These are phyloP conservation scores for Cremastobaeus sp. DNA, from an alignment of 2,888 invertebrate species.

Conservation along the genomic window DNA sequence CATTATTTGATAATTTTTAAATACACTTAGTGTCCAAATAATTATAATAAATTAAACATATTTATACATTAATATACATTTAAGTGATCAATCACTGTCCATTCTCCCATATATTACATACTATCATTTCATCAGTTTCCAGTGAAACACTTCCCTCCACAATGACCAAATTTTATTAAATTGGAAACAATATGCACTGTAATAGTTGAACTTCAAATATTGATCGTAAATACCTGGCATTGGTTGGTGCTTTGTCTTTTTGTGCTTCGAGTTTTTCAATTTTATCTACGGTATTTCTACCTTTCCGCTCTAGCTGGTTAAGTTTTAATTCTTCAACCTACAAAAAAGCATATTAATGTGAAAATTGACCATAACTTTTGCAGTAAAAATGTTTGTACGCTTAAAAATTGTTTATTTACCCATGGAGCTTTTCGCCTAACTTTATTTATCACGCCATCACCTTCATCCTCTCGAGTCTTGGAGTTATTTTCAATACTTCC, in stretches of 20 bases:
- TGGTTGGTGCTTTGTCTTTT: constrained; percentile 69
- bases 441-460: constrained; percentile 68
- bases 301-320: constrained; percentile 74
- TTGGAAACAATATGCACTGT: no score
- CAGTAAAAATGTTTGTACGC: background rate
- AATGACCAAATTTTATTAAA: no score
- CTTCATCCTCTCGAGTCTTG: constrained; percentile 71
- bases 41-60: no score
- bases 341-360: background rate
- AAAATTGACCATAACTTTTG: background rate
- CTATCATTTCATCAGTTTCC: no score
- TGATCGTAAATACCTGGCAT: constrained; percentile 63
- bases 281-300: constrained; percentile 68
- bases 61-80: no score
- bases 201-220: no score
- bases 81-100: no score
- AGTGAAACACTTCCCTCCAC: no score
- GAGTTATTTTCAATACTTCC: constrained; percentile 71
- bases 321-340: constrained; percentile 75
- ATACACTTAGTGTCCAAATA: no score
- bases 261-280: constrained; percentile 69
- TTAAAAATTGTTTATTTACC: constrained; percentile 64
- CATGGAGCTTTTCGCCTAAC: constrained; percentile 74
- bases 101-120: no score
- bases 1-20: no score